Base-by-base conservation (phyloP, 64 coral and sea anemone species). In the Porites australiensis region DNA sequence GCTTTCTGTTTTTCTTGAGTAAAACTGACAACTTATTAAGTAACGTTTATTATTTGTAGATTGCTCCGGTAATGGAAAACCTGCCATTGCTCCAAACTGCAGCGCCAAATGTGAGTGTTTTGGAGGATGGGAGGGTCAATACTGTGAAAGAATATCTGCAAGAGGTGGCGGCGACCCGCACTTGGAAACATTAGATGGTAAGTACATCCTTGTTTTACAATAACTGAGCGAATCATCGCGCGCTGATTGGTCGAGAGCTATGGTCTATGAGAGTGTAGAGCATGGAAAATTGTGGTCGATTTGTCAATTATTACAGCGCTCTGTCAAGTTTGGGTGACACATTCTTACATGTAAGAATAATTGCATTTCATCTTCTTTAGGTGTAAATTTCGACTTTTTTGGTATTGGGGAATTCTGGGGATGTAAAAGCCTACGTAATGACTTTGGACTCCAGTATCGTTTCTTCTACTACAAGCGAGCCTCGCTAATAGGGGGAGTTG, bases 381-480 rank as follows among this genome's bases (percentile, higher is more conserved):
- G 94, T 47, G 62, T 87, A 5, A 74, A 90, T n/a, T 95, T 78
- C 65, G 94, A 95, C 61, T 95, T 91, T 51, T 95, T 95, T 23
- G 94, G 94, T 49, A 95, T 95, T 95, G 94, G 94, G 22, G 94
- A 95, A 77, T 95, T 91, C 94, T 95, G 94, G 94, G 94, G 82
- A 14, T 95, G 94, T 48, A 84, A 71, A 37, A 95, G 89, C 78
- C 18, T 79, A 2, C 15, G 52, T n/a, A 87, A 87, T 62, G 89
- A 91, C 50, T 95, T 95, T 87, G 94, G 94, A 10, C 66, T 91
- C n/a, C 94, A 95, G 75, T 91, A 81, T 22, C 79, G 94, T 13
- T 90, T 87, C 82, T 95, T 87, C 60, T 82, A 82, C 19, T 91
- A 91, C 75, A 55, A 95, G 37, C 20, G 88, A 67, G 89, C 94